These are phyloP conservation scores for Brachirus orientalis DNA, from an alignment of 2,113 vertebrate genomes.

Conservation along the genomic window DNA sequence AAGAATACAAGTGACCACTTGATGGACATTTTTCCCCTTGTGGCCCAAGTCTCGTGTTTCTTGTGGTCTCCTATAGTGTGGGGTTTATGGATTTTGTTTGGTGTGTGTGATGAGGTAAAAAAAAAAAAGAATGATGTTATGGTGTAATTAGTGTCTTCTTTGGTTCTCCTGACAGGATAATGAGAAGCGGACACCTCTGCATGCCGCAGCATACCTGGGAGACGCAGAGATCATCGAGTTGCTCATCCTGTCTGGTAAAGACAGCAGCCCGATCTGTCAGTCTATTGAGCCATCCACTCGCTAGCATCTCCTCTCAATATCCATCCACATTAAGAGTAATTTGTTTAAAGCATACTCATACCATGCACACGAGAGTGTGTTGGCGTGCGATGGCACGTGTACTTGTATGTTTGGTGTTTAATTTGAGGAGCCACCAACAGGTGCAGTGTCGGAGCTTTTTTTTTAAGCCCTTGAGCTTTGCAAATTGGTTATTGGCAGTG, in stretches of 20 bases:
- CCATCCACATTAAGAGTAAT: too few species aligned
- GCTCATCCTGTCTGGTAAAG: constrained; percentile 97
- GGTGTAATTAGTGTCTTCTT: constrained; percentile 5
- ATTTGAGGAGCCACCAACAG: constrained; percentile 57
- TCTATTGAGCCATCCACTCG: too few species aligned
- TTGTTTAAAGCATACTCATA: too few species aligned
- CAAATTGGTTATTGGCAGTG: constrained; percentile 42
- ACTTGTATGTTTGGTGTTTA: constrained; percentile 31
- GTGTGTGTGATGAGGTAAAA: background rate
- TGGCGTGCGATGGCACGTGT: background rate
- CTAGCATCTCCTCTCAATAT: too few species aligned
- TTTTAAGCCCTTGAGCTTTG: constrained; percentile 60
- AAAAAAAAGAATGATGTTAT: background rate
- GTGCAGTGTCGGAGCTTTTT: constrained; percentile 69
- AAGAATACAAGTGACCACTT: constrained; percentile 32
- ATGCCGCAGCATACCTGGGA: constrained; percentile 97
- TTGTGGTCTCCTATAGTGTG: constrained; percentile 37
- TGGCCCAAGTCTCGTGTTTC: constrained; percentile 41
- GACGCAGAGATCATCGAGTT: constrained; percentile 98
- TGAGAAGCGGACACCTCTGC: constrained; percentile 97
- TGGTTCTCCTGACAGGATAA: constrained; percentile 85
- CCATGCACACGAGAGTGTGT: background rate
- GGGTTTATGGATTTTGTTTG: constrained; percentile 45
- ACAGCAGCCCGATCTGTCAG: background rate
- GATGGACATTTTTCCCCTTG: constrained; percentile 19